Evolutionary conservation across 2,888 invertebrate species (phyloP), one percentile per base, ranked within the genome.

Genomic region (Hirtodrosophila histrioides): DNA sequence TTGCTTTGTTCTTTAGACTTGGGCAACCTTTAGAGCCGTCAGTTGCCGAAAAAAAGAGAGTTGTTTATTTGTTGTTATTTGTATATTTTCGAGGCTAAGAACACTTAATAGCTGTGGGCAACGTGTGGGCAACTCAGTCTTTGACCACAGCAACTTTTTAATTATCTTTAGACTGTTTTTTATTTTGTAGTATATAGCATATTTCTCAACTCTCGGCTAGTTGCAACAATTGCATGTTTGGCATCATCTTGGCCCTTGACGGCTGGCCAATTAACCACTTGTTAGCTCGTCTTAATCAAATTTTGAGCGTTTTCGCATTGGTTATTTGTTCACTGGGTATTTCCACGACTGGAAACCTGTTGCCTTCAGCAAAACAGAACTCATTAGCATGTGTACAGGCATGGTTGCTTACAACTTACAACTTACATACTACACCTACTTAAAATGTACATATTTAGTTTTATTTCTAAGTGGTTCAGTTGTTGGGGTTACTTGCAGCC

Each of bases 291-390:
- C 29, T 41, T 35, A 45, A 53, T 33, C 37, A 63, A 69, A 51
- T 58, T 60, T 60, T 48, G 41, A 36, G 45, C 23, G 56, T 53
- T 61, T 60, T 69, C 27, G 39, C 48, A 49, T 51, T 17, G 31
- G 23, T 36, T 37, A 31, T 44, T 43, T 10, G 43, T 51, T 37
- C 23, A 29, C 4, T 43, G 69, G 54, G 39, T 39, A 36, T 57
- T 48, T 69, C 31, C 70, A 9, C 24, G 6, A 5, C 23, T 7
- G 48, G 33, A 43, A 73, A 75, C 75, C 70, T 61, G 75, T 69
- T 73, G 31, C 23, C 10, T 6, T 39, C 10, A 35, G 17, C 31
- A 33, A 43, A 11, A 6, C 37, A 23, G 12, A 73, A 68, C 50
- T 55, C 40, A 74, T 72, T 72, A 55, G 48, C 72, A 64, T 58